These are phyloP conservation scores for Lasioglossum morio DNA, from an alignment of 2,888 invertebrate species.

Conservation along the genomic window DNA sequence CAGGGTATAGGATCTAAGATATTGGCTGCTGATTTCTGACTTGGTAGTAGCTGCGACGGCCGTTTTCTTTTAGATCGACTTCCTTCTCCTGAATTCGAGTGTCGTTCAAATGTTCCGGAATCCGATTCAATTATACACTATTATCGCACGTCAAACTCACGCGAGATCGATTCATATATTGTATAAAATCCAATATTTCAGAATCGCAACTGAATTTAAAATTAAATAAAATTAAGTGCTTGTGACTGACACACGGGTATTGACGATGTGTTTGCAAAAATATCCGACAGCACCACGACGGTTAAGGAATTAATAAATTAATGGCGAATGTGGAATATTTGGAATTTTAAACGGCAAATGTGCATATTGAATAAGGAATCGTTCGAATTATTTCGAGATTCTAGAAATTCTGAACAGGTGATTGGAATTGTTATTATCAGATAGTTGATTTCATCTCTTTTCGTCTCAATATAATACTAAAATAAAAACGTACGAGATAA, in stretches of 20 bases:
- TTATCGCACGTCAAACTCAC: neutral
- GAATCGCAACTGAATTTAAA: no score
- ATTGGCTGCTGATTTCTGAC: conserved; percentile 5
- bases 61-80: neutral
- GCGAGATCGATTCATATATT: neutral
- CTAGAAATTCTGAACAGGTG: neutral
- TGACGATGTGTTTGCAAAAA: neutral
- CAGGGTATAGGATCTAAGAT: conserved; percentile 5
- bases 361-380: neutral
- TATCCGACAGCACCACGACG: neutral
- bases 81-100: neutral
- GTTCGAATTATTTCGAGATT: neutral
- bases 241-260: no score
- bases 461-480: neutral
- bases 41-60: neutral
- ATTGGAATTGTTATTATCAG: neutral
- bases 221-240: neutral
- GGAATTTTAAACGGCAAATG: no score
- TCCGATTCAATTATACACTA: neutral
- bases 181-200: neutral
- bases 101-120: neutral
- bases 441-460: neutral
- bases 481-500: neutral
- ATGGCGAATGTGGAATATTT: neutral
- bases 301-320: neutral